Evolutionary conservation across 2,113 vertebrate species (phyloP), one percentile per base, ranked within the genome.

Genomic region (Scomber scombrus): DNA sequence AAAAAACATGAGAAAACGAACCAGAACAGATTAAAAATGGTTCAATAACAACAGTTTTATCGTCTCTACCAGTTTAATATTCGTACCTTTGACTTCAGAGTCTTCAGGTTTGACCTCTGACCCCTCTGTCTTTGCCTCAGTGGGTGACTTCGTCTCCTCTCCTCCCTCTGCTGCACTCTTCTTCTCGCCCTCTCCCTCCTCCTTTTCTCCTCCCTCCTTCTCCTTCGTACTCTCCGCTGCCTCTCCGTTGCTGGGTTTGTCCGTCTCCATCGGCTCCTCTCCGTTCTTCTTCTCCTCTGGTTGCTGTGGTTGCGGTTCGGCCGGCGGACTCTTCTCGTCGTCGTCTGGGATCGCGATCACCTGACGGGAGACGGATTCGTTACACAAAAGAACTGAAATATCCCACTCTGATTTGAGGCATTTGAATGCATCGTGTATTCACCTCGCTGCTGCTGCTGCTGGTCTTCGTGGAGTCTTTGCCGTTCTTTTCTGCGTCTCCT

Each of bases 41-140:
- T n/a, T n/a, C n/a, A n/a, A n/a, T n/a, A n/a, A n/a, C n/a, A n/a
- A n/a, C n/a, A n/a, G n/a, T n/a, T n/a, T n/a, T n/a, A n/a, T n/a
- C n/a, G n/a, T n/a, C n/a, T n/a, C n/a, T n/a, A n/a, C n/a, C n/a
- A n/a, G n/a, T n/a, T n/a, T n/a, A n/a, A n/a, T 3, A 2, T 29
- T 21, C 11, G 34, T 40, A 93, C 92, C 94, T 96, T 97, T 99
- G 89, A 91, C 86, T 15, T 97, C 97, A 0, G 95, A 62, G 45
- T 97, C 96, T 29, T 96, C 96, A 8, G 93, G 51, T 90, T 97
- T 97, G 64, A 88, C 94, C 80, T 97, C 96, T 0, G 94, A 79
- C 14, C 47, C 89, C 34, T 92, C 94, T 0, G 66, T 64, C 75
- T 93, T 95, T 0, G 77, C 21, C 46, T 94, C 94, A 0, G 86